These are phyloP conservation scores for Lepidurus arcticus DNA, from an alignment of 1,140 invertebrate genomes.

Conservation along the genomic window DNA sequence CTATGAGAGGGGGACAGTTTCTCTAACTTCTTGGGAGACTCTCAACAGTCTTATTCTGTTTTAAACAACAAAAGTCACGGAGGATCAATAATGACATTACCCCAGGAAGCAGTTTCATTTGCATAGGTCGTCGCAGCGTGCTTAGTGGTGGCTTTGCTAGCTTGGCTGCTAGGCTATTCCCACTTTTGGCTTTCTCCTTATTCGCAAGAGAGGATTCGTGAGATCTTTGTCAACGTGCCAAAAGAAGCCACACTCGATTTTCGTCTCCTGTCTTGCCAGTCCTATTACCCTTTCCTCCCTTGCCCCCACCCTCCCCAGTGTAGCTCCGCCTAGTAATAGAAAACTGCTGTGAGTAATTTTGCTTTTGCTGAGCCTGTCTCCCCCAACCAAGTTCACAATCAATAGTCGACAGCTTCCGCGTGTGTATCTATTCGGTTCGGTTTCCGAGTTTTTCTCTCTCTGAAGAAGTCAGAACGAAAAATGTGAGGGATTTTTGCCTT, in stretches of 20 bases:
- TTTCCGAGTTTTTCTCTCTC: too few species aligned
- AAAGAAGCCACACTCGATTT: background rate
- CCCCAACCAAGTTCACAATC: background rate
- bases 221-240: background rate
- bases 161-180: background rate
- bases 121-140: background rate
- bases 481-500: too few species aligned
- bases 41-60: too few species aligned
- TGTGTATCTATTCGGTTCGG: too few species aligned
- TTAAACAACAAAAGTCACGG: too few species aligned
- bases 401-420: background rate
- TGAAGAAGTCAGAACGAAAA: too few species aligned
- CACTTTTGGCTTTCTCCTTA: background rate
- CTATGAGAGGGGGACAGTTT: too few species aligned
- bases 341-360: background rate
- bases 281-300: background rate
- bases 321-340: background rate
- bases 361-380: background rate
- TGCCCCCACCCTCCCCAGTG: background rate
- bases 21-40: too few species aligned
- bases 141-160: background rate
- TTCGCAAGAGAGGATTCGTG: too few species aligned
- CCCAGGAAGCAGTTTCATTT: background rate
- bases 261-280: background rate
- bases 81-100: background rate